Conservation (phyloP, 2,888 invertebrate genomes). For the Crioceris asparagi region DNA sequence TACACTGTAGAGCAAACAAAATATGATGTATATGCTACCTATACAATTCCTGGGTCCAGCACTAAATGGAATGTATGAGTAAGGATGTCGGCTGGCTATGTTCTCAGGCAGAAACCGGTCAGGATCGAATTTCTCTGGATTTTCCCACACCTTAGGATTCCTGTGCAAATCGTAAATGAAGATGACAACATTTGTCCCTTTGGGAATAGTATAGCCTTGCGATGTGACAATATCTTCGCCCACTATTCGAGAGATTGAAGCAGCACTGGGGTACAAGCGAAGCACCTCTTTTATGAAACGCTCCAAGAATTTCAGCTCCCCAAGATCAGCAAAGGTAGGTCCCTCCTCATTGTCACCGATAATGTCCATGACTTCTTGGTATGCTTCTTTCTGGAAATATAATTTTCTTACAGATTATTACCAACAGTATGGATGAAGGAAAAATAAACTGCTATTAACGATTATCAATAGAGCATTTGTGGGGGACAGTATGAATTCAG, state of each 20-base stretch:
- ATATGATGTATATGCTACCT: no score
- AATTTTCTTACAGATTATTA: not conserved
- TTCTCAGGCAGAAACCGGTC: no score
- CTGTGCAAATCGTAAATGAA: slow-evolving; percentile 52
- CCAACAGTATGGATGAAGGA: not conserved
- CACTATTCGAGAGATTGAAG: slow-evolving; percentile 45
- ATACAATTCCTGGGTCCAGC: slow-evolving; percentile 58
- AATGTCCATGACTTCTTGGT: slow-evolving; percentile 14
- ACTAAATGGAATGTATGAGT: no score
- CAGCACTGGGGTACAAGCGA: slow-evolving; percentile 54
- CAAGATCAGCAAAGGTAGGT: slow-evolving; percentile 40
- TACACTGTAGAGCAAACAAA: no score
- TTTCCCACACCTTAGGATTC: slow-evolving; percentile 48
- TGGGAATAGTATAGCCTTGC: slow-evolving; percentile 39
- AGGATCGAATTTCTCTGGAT: slow-evolving; percentile 57
- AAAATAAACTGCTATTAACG: slow-evolving; percentile 1
- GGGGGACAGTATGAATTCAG: not conserved
- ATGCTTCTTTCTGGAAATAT: slow-evolving; percentile 13
- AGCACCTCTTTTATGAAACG: slow-evolving; percentile 55
- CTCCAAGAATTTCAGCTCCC: slow-evolving; percentile 52
- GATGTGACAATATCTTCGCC: slow-evolving; percentile 16
- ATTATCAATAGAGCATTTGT: not conserved
- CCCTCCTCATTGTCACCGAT: slow-evolving; percentile 7
- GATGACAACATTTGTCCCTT: slow-evolving; percentile 41
- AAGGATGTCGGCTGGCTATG: slow-evolving; percentile 44